Evolutionary conservation across 2,113 vertebrate genomes (phyloP).

Genomic region (Balaeniceps rex): DNA sequence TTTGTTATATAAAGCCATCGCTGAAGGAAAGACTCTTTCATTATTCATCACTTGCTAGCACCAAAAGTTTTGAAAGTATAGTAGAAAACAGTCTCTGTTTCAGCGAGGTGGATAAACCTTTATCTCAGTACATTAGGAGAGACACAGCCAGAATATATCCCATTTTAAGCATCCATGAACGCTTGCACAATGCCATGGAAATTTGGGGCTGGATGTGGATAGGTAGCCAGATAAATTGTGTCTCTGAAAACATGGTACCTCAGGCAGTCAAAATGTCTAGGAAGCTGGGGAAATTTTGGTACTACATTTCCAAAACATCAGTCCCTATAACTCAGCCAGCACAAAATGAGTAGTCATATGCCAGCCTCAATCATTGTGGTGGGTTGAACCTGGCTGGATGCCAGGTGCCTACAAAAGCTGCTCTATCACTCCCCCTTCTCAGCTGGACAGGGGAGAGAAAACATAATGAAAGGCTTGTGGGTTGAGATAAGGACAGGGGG

Average conservation of each 20-base stretch:
- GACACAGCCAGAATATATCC: neutral
- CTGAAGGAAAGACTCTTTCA: slow-evolving; percentile 1
- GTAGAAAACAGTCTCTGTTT: slow-evolving; percentile 14
- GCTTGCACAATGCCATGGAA: neutral
- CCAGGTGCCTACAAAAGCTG: neutral
- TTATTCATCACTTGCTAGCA: slow-evolving; percentile 41
- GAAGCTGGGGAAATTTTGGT: neutral
- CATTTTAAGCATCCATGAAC: neutral
- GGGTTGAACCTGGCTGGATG: neutral
- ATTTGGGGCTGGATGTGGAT: neutral
- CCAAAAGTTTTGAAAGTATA: slow-evolving; percentile 12
- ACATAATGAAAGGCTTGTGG: neutral
- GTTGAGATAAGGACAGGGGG: neutral
- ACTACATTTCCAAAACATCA: neutral
- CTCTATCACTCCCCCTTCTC: neutral
- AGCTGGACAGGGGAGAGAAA: neutral
- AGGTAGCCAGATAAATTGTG: neutral
- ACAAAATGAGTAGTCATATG: neutral
- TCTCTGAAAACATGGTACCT: neutral
- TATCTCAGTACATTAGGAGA: neutral
- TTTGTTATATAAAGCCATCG: slow-evolving; percentile 48
- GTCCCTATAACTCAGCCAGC: neutral
- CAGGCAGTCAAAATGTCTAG: neutral
- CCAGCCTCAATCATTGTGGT: neutral
- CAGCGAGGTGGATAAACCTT: neutral